Base-by-base conservation (phyloP, 2,888 invertebrate genomes). In the Noctua pronuba region DNA sequence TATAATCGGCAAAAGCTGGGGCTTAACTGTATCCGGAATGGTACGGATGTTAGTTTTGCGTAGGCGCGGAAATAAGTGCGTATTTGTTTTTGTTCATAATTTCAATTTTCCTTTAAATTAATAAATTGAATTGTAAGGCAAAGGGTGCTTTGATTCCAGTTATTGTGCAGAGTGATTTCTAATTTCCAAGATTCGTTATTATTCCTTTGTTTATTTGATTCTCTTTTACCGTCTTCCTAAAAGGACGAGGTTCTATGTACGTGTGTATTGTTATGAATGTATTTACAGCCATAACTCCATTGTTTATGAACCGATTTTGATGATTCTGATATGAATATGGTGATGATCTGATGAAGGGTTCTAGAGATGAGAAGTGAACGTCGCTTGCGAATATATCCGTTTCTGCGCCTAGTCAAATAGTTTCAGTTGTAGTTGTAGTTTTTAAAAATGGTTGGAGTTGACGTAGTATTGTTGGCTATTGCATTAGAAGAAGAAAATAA, bases 21-120 rank as follows among this genome's bases (percentile, higher is more conserved):
- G 24, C 8, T 68, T 52, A 8, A n/a, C 55, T 55, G 38, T 38
- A 71, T 46, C 31, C 72, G 65, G 64, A 62, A 49, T 38, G 46
- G 13, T 73, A 35, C 21, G 8, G 35, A 49, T 46, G 46, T 65
- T 66, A 21, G 67, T 21, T 38, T 16, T 28, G 6, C 38, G 10
- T 16, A 41, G 38, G 16, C 16, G 38, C 21, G 10, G 38, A 68
- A 52, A 38, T 21, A 21, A 67, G 6, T 49, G 35, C 11, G 18
- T 16, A 38, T 66, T 65, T 35, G n/a, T 66, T n/a, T 46, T 62
- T 58, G n/a, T 55, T n/a, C 24, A 55, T 0, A 55, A 11, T 55
- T 13, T 55, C 5, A 11, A n/a, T 55, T n/a, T 55, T 52, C 11
- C 52, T 24, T 10, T 24, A 24, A 4, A n/a, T 55, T 13, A 55